Evolutionary conservation across 2,797 vertebrate species (phyloP).

Genomic region (Poecilia gillii): DNA sequence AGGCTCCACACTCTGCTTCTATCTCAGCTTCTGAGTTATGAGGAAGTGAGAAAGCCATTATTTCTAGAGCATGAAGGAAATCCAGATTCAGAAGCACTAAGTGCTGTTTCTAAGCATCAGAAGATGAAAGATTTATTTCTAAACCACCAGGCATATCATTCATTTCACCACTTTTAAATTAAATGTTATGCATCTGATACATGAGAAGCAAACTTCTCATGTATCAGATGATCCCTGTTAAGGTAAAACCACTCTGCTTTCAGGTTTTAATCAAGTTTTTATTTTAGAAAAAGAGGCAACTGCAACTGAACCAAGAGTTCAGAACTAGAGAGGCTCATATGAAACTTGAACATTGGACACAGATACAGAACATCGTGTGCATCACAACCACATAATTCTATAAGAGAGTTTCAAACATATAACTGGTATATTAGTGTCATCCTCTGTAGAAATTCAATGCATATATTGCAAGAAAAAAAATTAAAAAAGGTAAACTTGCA

Average conservation of each 20-base stretch:
- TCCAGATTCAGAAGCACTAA: constrained; percentile 32
- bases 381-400: not conserved
- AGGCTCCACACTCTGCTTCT: constrained; percentile 9
- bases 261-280: not conserved
- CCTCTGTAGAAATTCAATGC: too few relatives aligned
- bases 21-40: constrained; percentile 14
- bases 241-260: not conserved
- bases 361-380: not conserved
- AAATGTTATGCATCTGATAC: not conserved
- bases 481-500: too few relatives aligned
- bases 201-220: not conserved
- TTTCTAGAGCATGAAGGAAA: constrained; percentile 22
- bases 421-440: too few relatives aligned
- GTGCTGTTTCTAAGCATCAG: constrained; percentile 22
- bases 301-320: not conserved
- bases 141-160: constrained; percentile 31
- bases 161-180: not conserved
- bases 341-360: not conserved
- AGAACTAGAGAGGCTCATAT: not conserved
- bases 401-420: not conserved
- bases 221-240: not conserved
- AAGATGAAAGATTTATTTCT: constrained; percentile 25
- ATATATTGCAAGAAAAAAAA: too few relatives aligned
- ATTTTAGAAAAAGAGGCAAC: not conserved
- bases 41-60: constrained; percentile 22